phyloP scores from a whole-genome alignment of 1,140 invertebrate genomes.

The Heliconius himera region DNA sequence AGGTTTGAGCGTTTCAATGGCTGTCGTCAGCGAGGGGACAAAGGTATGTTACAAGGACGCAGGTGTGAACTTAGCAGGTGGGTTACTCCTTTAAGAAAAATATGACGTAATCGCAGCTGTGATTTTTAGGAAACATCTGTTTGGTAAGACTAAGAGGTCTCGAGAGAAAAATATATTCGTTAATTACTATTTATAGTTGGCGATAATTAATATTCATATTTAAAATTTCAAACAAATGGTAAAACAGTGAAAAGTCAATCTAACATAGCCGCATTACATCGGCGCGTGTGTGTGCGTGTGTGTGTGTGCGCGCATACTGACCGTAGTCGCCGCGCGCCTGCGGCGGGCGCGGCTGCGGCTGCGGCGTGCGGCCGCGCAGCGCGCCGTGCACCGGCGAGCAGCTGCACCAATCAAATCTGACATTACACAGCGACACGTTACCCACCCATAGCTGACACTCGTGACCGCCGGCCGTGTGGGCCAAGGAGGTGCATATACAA shows the following conservation, averaged over 20 bases:
- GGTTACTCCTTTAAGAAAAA: constrained; percentile 27
- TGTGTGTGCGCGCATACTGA: constrained; percentile 82
- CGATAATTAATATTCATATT: neutral
- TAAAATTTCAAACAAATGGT: neutral
- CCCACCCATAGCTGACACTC: constrained; percentile 29
- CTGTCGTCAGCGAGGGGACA: constrained; percentile 28
- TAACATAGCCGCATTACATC: neutral
- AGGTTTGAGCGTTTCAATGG: constrained; percentile 24
- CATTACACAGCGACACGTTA: constrained; percentile 69
- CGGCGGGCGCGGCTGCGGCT: constrained; percentile 87
- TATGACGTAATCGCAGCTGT: constrained; percentile 37
- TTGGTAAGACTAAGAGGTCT: neutral
- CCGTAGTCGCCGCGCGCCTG: constrained; percentile 93
- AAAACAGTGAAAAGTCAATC: constrained; percentile 32
- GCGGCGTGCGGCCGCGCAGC: constrained; percentile 85
- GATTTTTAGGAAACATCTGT: constrained; percentile 35
- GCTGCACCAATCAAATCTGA: constrained; percentile 81
- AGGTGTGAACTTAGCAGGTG: constrained; percentile 40
- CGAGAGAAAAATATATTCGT: neutral
- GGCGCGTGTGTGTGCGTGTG: constrained; percentile 36
- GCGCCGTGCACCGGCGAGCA: constrained; percentile 85
- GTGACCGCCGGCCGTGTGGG: neutral
- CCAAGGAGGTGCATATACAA: neutral
- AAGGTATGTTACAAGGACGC: constrained; percentile 20
- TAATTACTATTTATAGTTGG: neutral